phyloP scores from a whole-genome alignment of 2,888 invertebrate genomes.

The Hirtodrosophila duncani region DNA sequence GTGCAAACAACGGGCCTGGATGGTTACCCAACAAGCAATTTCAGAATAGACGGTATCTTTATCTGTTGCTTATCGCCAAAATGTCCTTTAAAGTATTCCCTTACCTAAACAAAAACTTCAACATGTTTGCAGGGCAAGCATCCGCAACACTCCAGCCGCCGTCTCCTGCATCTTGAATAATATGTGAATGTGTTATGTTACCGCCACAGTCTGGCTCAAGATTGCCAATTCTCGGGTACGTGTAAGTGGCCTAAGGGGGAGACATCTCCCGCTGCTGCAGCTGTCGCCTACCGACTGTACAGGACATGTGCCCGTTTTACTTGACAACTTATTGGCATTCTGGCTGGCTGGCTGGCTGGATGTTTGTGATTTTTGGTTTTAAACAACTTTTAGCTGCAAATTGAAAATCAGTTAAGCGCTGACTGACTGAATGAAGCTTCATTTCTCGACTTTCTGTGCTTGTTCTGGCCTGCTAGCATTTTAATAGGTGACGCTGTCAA shows the following conservation, averaged over 20 bases:
- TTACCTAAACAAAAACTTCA: not conserved
- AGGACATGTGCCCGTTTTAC: conserved; percentile 36
- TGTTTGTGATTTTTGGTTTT: conserved; percentile 10
- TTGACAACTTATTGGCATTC: conserved; percentile 54
- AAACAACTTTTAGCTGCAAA: conserved; percentile 27
- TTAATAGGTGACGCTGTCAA: conserved; percentile 43
- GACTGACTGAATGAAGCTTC: not conserved
- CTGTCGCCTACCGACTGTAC: conserved; percentile 20
- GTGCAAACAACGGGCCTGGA: conserved; percentile 1
- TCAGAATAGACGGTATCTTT: too few species aligned
- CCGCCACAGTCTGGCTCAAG: conserved; percentile 17
- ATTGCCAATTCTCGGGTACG: conserved; percentile 44
- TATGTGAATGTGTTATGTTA: conserved; percentile 24
- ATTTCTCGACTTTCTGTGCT: conserved; percentile 10
- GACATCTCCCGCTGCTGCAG: not conserved
- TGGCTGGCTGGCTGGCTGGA: conserved; percentile 16
- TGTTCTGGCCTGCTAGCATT: conserved; percentile 12
- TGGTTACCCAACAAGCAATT: too few species aligned
- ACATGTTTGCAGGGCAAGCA: too few species aligned
- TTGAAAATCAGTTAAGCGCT: conserved; percentile 33
- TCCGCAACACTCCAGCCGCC: too few species aligned
- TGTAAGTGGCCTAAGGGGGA: conserved; percentile 42
- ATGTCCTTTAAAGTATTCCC: too few species aligned
- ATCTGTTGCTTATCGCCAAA: too few species aligned
- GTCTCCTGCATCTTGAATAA: conserved; percentile 40